Base-by-base conservation (phyloP, 2,113 vertebrate species). In the Pimephales promelas region DNA sequence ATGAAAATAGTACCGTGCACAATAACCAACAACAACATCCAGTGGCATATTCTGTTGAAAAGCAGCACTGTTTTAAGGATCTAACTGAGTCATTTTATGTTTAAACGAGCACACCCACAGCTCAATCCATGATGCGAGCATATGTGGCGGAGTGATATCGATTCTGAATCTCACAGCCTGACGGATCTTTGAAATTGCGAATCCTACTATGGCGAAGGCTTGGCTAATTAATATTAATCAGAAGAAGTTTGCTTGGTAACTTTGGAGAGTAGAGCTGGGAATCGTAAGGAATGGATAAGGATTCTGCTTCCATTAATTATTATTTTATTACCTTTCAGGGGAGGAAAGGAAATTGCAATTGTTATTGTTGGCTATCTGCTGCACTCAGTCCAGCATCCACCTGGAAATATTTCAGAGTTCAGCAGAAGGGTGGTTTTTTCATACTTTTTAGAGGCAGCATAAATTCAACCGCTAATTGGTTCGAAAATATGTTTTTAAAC, bases 1-100 rank as follows among this genome's bases (percentile, higher is more conserved):
- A 86, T 89, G 62, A 91, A 94, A 94, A 86, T 94, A 94, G 94
- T 93, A 83, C 92, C 90, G 62, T 10, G 40, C 14, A 40, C 49
- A 49, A 22, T 68, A 22, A 47, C 36, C 5, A 22, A 52, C 59
- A 76, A 62, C 82, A 49, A 72, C n/a, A 57, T 47, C 20, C 45
- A 2, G 2, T 20, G 13, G 18, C 14, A 10, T 34, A n/a, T 24
- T 28, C 2, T 49, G 16, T 24, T 9, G 52, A 34, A 36, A 56
- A 26, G 3, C 20, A 11, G 16, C 40, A 61, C 26, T 6, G 18
- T 47, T 47, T 59, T 3, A 22, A 22, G 34, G 34, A 28, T 82
- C 14, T 28, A 59, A 6, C n/a, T n/a, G 36, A 45, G 13, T 24
- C 36, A 11, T 62, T 16, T 54, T 22, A 34, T n/a, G 45, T 52